Conservation (phyloP, 2,113 vertebrate species). For the Galemys pyrenaicus region DNA sequence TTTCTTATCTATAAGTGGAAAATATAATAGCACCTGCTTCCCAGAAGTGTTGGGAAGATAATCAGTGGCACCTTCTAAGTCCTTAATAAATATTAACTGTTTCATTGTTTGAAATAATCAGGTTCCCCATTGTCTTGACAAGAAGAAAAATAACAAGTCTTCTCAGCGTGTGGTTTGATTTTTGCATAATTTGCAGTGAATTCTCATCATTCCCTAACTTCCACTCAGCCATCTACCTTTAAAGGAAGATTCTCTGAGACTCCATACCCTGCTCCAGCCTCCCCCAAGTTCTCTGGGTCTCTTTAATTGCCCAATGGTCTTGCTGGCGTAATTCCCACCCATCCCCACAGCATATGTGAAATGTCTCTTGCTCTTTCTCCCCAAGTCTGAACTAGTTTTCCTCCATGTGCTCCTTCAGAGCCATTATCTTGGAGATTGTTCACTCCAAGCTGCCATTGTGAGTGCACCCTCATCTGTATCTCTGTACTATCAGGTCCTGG, state of each 20-base stretch:
- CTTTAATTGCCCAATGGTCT: too few species aligned
- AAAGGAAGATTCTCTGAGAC: neutral
- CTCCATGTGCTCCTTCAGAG: neutral
- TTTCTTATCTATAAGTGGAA: neutral
- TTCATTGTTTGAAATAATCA: neutral
- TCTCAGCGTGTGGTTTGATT: neutral
- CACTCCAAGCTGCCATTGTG: rapidly evolving
- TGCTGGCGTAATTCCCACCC: neutral
- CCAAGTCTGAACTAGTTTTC: neutral
- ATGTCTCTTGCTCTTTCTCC: neutral
- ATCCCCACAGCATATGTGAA: neutral
- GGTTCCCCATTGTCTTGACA: neutral
- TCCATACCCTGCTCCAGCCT: rapidly evolving
- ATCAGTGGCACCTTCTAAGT: neutral
- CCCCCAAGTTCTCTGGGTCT: neutral
- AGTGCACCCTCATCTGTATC: too few species aligned
- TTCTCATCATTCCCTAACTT: neutral
- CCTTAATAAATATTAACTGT: neutral
- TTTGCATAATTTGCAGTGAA: neutral
- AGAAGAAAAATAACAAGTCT: neutral
- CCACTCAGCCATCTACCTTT: neutral
- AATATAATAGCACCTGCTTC: neutral
- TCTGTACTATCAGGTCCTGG: too few species aligned
- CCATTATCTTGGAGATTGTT: neutral
- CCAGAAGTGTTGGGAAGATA: neutral